A percentile compares a stretch with the other conserved stretches of the same genome.
Conservation (phyloP, 2,888 invertebrate genomes). For the Acleris cristana region DNA sequence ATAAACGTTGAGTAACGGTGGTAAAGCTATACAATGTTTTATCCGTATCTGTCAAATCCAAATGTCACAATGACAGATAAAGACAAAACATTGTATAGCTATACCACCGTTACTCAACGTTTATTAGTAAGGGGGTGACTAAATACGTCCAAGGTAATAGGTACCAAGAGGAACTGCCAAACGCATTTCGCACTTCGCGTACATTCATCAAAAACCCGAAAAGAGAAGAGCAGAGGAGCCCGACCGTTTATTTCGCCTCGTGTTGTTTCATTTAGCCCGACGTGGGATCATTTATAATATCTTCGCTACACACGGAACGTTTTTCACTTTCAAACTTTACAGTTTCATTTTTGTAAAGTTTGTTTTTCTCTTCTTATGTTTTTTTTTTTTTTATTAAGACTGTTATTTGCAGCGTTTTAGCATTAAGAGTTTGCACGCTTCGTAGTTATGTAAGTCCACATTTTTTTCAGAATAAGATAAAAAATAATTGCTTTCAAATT, state of each 20-base stretch:
- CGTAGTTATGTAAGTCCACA: too few species aligned
- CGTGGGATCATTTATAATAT: constrained; percentile 20
- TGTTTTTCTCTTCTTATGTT: neutral
- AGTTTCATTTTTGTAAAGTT: constrained; percentile 4
- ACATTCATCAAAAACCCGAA: constrained; percentile 14
- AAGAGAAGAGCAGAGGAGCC: constrained; percentile 20
- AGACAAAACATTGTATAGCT: too few species aligned
- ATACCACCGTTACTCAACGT: too few species aligned
- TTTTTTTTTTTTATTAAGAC: neutral
- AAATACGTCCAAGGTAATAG: neutral
- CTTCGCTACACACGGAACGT: constrained; percentile 4
- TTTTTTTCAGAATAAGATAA: too few species aligned
- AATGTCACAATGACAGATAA: too few species aligned
- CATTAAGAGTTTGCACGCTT: too few species aligned
- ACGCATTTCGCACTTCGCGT: constrained; percentile 1
- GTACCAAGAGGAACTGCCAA: neutral
- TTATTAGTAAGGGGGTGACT: too few species aligned
- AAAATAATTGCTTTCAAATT: too few species aligned
- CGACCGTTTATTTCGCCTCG: constrained; percentile 20
- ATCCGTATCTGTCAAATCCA: too few species aligned
- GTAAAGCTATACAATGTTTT: too few species aligned
- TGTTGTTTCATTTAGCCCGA: constrained; percentile 22
- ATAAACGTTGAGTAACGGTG: too few species aligned
- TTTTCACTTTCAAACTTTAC: constrained; percentile 17
- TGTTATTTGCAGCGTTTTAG: too few species aligned